phyloP scores from a whole-genome alignment of 2,113 vertebrate species.

The Pantherophis guttatus region DNA sequence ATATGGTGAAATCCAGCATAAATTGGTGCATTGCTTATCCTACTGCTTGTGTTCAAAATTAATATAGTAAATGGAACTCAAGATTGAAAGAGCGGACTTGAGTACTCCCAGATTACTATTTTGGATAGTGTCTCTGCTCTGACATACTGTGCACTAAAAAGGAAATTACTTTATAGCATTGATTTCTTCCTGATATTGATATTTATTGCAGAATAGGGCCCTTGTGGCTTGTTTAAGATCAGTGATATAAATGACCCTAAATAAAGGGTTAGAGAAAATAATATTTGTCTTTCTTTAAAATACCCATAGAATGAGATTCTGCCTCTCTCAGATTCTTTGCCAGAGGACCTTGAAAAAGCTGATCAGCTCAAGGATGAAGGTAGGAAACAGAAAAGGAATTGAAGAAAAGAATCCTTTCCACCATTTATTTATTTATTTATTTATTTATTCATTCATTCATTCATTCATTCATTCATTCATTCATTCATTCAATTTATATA shows the following conservation, averaged over 20 bases:
- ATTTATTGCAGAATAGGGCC: neutral
- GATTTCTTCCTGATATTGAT: neutral
- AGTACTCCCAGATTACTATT: neutral
- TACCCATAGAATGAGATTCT: constrained; percentile 80
- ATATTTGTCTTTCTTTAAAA: constrained; percentile 28
- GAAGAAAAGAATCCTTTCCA: neutral
- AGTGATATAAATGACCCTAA: neutral
- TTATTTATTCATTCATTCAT: too few relatives aligned
- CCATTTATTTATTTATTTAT: too few relatives aligned
- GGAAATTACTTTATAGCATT: neutral
- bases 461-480: too few relatives aligned
- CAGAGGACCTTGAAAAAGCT: constrained; percentile 84
- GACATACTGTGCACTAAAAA: neutral
- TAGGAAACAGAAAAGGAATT: constrained; percentile 55
- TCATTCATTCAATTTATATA: too few relatives aligned
- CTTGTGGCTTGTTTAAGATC: constrained; percentile 2
- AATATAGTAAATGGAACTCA: neutral
- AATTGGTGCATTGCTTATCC: neutral
- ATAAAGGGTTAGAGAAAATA: neutral
- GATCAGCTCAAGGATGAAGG: constrained; percentile 97
- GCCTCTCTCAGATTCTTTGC: constrained; percentile 76
- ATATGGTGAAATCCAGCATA: neutral
- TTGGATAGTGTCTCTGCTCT: neutral
- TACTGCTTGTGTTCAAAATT: neutral
- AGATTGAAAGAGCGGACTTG: neutral